These are phyloP conservation scores for Drosophila novamexicana DNA, from an alignment of 1,140 invertebrate genomes.

Conservation along the genomic window DNA sequence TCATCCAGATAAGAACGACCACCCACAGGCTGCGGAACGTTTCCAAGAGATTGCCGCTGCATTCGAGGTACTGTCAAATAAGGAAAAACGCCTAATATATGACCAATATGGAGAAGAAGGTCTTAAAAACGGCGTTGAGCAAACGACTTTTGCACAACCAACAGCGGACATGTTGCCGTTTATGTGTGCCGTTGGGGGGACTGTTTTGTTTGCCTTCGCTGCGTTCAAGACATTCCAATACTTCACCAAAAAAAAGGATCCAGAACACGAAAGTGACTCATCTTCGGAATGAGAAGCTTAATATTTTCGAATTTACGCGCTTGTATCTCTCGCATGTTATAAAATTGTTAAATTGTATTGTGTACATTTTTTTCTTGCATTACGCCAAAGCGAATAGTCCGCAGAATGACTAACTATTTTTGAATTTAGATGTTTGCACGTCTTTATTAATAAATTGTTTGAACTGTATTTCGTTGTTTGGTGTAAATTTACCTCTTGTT, in stretches of 20 bases:
- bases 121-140: constrained; percentile 23
- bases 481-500: too few species aligned
- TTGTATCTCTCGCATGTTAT: too few species aligned
- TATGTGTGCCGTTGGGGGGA: constrained; percentile 64
- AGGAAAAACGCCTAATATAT: constrained; percentile 63
- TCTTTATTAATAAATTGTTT: too few species aligned
- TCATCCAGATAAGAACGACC: constrained; percentile 68
- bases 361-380: too few species aligned
- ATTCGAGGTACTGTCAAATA: constrained; percentile 61
- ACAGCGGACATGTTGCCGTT: constrained; percentile 62
- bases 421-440: too few species aligned
- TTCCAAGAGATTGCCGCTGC: constrained; percentile 61
- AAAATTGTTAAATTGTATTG: too few species aligned
- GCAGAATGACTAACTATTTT: too few species aligned
- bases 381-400: too few species aligned
- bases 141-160: constrained; percentile 38
- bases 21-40: constrained; percentile 57
- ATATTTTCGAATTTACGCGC: too few species aligned
- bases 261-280: constrained; percentile 17
- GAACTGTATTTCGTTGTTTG: too few species aligned
- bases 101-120: constrained; percentile 59
- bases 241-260: constrained; percentile 57
- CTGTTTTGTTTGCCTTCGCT: constrained; percentile 63
- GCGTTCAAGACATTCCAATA: constrained; percentile 67
- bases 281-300: too few species aligned